Evolutionary conservation across 1,140 invertebrate genomes (phyloP).

Genomic region (Adelges cooleyi): DNA sequence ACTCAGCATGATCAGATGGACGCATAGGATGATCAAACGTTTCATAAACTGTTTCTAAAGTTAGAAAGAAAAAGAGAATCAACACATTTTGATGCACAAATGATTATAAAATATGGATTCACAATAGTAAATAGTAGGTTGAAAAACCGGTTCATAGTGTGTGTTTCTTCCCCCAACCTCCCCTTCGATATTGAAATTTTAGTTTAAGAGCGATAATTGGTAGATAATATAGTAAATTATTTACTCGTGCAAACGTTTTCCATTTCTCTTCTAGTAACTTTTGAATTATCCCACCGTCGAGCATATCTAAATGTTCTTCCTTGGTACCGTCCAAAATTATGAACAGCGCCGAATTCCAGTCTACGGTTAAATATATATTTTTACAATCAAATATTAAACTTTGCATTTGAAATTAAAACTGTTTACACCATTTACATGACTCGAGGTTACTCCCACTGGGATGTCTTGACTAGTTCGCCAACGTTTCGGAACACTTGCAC

Average conservation of each 20-base stretch:
- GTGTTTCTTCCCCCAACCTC: no score
- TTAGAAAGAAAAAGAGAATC: no score
- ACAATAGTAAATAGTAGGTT: no score
- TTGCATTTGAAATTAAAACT: neutral
- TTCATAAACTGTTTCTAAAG: constrained; percentile 81
- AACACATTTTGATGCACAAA: no score
- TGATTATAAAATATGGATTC: neutral
- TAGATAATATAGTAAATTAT: constrained; percentile 31
- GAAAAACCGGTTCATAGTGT: no score
- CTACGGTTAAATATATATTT: constrained; percentile 46
- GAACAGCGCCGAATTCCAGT: constrained; percentile 96
- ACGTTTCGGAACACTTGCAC: no score
- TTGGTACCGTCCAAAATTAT: constrained; percentile 95
- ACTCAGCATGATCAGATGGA: constrained; percentile 79
- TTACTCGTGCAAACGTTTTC: constrained; percentile 94
- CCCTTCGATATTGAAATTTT: no score
- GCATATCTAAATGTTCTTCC: constrained; percentile 96
- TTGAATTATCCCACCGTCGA: constrained; percentile 96
- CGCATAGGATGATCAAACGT: constrained; percentile 68
- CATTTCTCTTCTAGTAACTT: constrained; percentile 95
- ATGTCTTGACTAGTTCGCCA: no score
- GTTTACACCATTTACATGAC: no score
- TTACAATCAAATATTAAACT: neutral
- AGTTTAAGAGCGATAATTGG: no score
- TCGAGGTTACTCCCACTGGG: no score